Evolutionary conservation across 2,888 invertebrate species (phyloP).

Genomic region (Serrognathus titanus): DNA sequence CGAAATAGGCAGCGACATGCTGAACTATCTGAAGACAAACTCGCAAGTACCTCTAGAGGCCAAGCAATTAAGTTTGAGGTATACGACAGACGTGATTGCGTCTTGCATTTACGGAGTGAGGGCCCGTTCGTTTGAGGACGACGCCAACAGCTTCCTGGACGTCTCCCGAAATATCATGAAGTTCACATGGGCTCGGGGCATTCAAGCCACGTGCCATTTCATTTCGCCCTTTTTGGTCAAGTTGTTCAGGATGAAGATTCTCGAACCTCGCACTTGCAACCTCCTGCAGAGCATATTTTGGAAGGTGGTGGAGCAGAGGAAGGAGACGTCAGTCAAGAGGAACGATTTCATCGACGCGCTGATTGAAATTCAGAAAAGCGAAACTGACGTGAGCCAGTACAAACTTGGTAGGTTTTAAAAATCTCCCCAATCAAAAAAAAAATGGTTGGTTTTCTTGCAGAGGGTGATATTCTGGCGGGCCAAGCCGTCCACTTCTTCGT

Average conservation of each 20-base stretch:
- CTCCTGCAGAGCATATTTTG: conserved; percentile 15
- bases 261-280: conserved; percentile 6
- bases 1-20: conserved; percentile 36
- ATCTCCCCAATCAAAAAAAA: background rate
- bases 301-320: conserved; percentile 11
- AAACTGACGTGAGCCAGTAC: no score
- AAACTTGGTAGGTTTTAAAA: no score
- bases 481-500: conserved; percentile 10
- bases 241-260: conserved; percentile 15
- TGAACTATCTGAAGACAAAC: conserved; percentile 1
- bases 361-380: conserved; percentile 41
- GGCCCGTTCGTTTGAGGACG: conserved; percentile 38
- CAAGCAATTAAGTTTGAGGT: conserved; percentile 36
- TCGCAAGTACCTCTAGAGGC: conserved; percentile 17
- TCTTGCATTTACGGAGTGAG: conserved; percentile 46
- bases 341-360: conserved; percentile 59
- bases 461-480: background rate
- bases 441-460: background rate
- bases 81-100: conserved; percentile 46
- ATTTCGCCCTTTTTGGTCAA: conserved; percentile 24
- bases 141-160: conserved; percentile 36
- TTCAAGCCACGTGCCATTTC: conserved; percentile 23
- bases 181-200: conserved; percentile 28
- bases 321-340: conserved; percentile 35
- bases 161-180: conserved; percentile 37